phyloP scores from a whole-genome alignment of 1,140 invertebrate genomes.

The Pogonognathellus flavescens region DNA sequence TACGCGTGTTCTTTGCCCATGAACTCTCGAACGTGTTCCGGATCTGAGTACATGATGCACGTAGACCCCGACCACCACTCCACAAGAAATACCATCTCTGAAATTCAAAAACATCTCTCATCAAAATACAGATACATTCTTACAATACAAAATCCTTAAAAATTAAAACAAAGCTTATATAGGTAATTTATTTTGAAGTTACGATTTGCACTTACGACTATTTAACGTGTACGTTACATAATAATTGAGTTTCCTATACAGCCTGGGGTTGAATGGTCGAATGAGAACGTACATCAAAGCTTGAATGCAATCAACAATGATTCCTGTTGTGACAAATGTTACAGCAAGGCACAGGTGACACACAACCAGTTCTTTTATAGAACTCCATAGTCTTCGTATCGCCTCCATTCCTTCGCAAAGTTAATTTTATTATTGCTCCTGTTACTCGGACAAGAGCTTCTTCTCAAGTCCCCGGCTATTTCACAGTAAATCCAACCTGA shows the following conservation, averaged over 20 bases:
- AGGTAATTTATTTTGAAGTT: background rate
- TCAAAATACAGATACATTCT: too few species aligned
- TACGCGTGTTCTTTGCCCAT: slow-evolving; percentile 91
- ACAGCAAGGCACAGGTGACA: slow-evolving; percentile 87
- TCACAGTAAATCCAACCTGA: background rate
- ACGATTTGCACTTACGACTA: slow-evolving; percentile 82
- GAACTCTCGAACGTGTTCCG: slow-evolving; percentile 82
- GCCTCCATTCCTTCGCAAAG: background rate
- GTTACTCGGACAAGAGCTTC: background rate
- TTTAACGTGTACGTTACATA: slow-evolving; percentile 91
- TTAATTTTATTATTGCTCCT: background rate
- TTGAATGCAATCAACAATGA: slow-evolving; percentile 88
- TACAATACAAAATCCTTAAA: slow-evolving; percentile 36
- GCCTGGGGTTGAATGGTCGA: slow-evolving; percentile 79
- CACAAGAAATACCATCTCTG: slow-evolving; percentile 91
- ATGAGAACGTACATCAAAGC: slow-evolving; percentile 81
- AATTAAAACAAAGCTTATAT: slow-evolving; percentile 2
- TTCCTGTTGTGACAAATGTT: slow-evolving; percentile 89
- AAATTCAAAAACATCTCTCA: slow-evolving; percentile 53
- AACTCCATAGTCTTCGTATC: slow-evolving; percentile 25
- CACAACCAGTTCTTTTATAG: slow-evolving; percentile 69
- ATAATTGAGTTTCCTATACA: slow-evolving; percentile 92
- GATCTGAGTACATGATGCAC: slow-evolving; percentile 82
- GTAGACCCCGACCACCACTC: slow-evolving; percentile 92
- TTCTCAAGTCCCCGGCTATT: background rate